These are phyloP conservation scores for Hyposoter dolosus DNA, from an alignment of 2,888 invertebrate species.

Conservation along the genomic window DNA sequence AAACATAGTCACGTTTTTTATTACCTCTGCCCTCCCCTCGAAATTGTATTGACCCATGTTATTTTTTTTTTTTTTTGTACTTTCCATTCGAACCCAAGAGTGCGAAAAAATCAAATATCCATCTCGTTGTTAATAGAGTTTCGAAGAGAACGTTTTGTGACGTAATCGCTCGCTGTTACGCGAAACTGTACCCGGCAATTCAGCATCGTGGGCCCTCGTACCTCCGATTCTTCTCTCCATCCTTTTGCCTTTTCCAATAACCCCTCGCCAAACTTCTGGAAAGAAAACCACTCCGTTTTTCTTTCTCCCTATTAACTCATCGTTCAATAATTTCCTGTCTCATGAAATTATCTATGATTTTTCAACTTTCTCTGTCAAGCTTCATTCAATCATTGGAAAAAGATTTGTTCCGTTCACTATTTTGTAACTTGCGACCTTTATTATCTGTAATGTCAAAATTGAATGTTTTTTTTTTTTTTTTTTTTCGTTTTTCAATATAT, in stretches of 20 bases:
- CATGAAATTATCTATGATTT: not conserved
- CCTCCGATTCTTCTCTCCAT: not conserved
- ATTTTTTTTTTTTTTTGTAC: not conserved
- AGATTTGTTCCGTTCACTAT: not conserved
- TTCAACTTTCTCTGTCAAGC: not conserved
- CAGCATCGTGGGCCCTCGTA: slow-evolving; percentile 6
- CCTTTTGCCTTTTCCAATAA: not conserved
- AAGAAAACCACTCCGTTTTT: not conserved
- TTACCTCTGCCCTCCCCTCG: not conserved
- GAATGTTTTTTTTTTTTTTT: not conserved
- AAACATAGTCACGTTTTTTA: slow-evolving; percentile 69
- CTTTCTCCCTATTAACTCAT: not conserved
- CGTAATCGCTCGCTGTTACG: slow-evolving; percentile 6
- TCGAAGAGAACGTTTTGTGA: not conserved
- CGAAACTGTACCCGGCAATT: slow-evolving; percentile 13
- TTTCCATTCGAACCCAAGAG: not conserved
- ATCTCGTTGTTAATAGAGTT: not conserved
- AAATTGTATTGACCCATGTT: not conserved
- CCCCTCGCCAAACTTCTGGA: not conserved
- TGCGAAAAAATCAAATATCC: not conserved
- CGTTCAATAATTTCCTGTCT: not conserved
- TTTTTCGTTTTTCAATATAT: not conserved
- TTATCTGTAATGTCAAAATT: not conserved
- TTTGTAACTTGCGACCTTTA: not conserved
- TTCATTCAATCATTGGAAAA: too few species aligned